These are phyloP conservation scores for Xanthia togata DNA, from an alignment of 2,888 invertebrate species.

Conservation along the genomic window DNA sequence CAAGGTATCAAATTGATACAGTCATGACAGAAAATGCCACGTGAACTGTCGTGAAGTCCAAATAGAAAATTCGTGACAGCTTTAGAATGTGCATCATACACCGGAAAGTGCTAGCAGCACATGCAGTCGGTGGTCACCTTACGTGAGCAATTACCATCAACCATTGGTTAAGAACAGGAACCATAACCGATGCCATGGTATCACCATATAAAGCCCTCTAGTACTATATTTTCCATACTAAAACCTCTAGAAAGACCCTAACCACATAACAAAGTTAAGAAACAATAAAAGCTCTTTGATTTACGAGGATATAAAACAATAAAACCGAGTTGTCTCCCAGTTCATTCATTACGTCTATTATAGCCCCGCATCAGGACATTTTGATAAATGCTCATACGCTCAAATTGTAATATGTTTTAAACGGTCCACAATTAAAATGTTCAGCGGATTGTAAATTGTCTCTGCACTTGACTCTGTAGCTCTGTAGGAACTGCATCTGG, in stretches of 20 bases:
- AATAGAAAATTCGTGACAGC: not conserved
- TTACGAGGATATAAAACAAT: conserved; percentile 76
- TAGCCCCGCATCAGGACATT: conserved; percentile 66
- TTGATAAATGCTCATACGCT: conserved; percentile 80
- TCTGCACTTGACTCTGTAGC: conserved; percentile 60
- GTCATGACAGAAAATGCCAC: not conserved
- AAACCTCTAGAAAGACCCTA: conserved; percentile 39
- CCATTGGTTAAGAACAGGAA: not conserved
- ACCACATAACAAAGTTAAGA: conserved; percentile 65
- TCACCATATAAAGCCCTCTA: not conserved
- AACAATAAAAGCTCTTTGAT: conserved; percentile 74
- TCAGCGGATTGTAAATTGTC: conserved; percentile 76
- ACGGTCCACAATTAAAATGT: conserved; percentile 81
- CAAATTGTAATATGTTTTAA: conserved; percentile 80
- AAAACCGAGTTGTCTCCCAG: conserved; percentile 71
- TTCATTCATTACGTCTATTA: conserved; percentile 74
- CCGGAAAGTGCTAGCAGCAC: not conserved
- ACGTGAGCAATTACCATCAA: conserved; percentile 22
- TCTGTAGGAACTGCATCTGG: conserved; percentile 64
- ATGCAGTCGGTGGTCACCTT: not conserved
- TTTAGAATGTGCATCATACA: not conserved
- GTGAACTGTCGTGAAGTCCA: not conserved
- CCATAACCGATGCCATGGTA: not conserved
- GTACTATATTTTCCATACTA: not conserved
- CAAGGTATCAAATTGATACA: not conserved